phyloP scores from a whole-genome alignment of 2,797 vertebrate genomes.

The Hemitrygon akajei region DNA sequence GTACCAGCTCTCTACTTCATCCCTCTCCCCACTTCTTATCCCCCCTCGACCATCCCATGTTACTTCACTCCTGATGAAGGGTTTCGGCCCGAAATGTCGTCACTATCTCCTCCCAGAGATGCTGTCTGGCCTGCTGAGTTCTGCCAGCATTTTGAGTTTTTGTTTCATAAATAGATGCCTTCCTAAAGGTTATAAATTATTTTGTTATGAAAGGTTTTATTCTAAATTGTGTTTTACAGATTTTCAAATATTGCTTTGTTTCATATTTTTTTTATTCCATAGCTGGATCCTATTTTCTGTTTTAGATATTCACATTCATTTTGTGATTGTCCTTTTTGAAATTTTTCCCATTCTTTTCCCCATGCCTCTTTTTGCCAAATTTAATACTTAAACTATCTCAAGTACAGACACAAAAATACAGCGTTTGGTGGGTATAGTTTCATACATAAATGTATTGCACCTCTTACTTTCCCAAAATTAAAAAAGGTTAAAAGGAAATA shows the following conservation, averaged over 20 bases:
- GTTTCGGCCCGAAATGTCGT: too few species aligned
- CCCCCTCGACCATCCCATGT: too few species aligned
- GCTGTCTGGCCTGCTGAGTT: too few species aligned
- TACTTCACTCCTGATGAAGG: too few species aligned
- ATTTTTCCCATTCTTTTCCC: background rate
- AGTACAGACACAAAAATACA: background rate
- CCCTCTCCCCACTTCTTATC: too few species aligned
- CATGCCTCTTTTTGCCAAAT: background rate
- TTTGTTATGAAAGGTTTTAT: background rate
- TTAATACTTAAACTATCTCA: background rate
- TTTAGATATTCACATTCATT: background rate
- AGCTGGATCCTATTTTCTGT: background rate
- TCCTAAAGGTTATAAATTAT: background rate
- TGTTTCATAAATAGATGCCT: background rate
- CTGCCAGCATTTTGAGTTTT: too few species aligned
- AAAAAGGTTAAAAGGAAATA: too few species aligned
- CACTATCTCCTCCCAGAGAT: too few species aligned
- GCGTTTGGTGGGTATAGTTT: background rate
- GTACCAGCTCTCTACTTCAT: too few species aligned
- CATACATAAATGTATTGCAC: background rate
- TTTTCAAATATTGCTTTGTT: constrained; percentile 7
- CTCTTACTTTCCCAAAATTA: too few species aligned
- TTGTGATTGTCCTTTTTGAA: background rate
- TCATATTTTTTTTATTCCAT: background rate
- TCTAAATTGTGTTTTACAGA: too few species aligned